phyloP scores from a whole-genome alignment of 2,113 vertebrate genomes.

The Merops nubicus region DNA sequence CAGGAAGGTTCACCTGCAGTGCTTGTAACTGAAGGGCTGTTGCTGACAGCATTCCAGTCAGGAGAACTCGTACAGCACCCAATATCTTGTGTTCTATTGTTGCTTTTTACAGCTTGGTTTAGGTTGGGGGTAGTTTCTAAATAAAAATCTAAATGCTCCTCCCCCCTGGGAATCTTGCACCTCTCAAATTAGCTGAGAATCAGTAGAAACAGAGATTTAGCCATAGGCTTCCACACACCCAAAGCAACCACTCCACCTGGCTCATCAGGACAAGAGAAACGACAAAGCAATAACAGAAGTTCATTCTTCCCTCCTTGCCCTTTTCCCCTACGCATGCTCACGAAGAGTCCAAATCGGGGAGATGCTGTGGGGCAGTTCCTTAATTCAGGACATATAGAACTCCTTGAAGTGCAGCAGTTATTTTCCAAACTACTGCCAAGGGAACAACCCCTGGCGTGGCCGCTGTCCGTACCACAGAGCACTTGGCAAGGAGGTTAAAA shows the following conservation, averaged over 20 bases:
- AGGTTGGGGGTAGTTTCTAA: neutral
- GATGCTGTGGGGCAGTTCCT: neutral
- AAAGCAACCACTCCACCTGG: neutral
- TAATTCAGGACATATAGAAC: neutral
- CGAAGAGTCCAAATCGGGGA: neutral
- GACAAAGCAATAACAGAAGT: neutral
- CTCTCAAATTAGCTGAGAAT: neutral
- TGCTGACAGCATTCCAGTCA: neutral
- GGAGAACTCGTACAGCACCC: neutral
- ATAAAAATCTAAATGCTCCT: neutral
- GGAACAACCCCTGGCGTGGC: rapidly evolving
- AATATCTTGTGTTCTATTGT: neutral
- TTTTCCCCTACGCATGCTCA: neutral
- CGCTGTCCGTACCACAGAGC: neutral
- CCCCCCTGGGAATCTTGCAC: neutral
- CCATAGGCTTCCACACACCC: neutral
- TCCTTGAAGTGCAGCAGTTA: neutral
- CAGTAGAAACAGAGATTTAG: neutral
- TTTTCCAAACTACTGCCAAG: rapidly evolving
- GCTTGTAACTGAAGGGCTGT: neutral
- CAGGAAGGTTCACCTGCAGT: neutral
- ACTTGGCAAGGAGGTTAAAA: neutral
- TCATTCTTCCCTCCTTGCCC: neutral
- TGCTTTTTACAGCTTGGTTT: neutral
- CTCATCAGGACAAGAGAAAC: neutral